Conservation (phyloP, 2,888 invertebrate species). For the Cylloceria caligata region DNA sequence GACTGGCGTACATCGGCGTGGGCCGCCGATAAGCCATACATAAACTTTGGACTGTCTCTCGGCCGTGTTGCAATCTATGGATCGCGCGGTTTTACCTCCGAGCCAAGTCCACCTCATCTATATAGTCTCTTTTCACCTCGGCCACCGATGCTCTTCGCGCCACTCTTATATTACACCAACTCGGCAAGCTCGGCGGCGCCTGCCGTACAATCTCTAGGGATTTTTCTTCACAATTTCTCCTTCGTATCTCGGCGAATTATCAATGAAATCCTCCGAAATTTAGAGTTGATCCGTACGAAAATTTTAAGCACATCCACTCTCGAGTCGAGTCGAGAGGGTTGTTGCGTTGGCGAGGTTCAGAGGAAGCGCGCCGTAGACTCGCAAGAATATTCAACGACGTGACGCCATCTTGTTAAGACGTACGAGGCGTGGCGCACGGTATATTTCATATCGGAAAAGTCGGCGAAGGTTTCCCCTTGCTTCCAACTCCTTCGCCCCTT, state of each 20-base stretch:
- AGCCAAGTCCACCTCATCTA: neutral
- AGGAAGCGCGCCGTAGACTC: constrained; percentile 31
- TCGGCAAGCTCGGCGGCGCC: no score
- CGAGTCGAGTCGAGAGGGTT: neutral
- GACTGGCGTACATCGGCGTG: constrained; percentile 83
- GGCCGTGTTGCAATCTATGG: constrained; percentile 85
- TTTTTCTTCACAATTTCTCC: no score
- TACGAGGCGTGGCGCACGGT: constrained; percentile 78
- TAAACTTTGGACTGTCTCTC: constrained; percentile 76
- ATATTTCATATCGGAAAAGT: constrained; percentile 77
- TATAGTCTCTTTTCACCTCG: no score
- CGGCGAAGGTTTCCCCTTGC: constrained; percentile 43
- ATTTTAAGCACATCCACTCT: no score
- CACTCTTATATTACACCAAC: no score
- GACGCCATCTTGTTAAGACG: constrained; percentile 76
- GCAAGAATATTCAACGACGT: constrained; percentile 71
- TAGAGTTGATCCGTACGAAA: no score
- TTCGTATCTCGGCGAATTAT: no score
- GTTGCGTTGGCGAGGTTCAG: constrained; percentile 19
- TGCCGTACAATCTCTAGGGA: no score
- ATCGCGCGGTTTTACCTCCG: constrained; percentile 81
- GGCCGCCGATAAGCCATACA: constrained; percentile 82
- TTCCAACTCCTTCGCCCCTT: constrained; percentile 20
- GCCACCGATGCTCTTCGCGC: no score
- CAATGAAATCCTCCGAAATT: no score